These are phyloP conservation scores for Stenchaetothrips biformis DNA, from an alignment of 2,888 invertebrate species.

Conservation along the genomic window DNA sequence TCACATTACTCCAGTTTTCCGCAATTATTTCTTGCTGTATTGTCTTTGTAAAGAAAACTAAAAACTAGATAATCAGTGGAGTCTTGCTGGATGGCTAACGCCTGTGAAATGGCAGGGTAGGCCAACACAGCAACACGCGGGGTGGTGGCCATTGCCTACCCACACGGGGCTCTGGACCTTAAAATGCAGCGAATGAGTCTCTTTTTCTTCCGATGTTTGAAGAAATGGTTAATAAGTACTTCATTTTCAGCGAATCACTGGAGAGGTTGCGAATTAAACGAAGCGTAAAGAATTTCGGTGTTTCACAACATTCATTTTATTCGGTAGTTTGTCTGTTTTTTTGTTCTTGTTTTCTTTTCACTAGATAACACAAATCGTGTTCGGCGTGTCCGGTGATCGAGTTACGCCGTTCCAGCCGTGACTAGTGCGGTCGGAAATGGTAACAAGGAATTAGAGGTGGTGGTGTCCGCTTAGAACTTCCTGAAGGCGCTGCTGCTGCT, in stretches of 20 bases:
- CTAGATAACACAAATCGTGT: not conserved
- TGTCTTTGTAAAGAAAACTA: not conserved
- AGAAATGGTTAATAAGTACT: too few relatives aligned
- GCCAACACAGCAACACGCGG: too few relatives aligned
- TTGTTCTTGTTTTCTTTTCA: not conserved
- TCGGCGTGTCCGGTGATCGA: not conserved
- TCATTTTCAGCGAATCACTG: too few relatives aligned
- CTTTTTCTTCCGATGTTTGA: too few relatives aligned
- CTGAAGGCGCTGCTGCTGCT: not conserved
- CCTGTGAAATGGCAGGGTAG: too few relatives aligned
- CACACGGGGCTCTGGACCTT: too few relatives aligned
- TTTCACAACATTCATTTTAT: not conserved
- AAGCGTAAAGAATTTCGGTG: not conserved
- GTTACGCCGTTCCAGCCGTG: not conserved
- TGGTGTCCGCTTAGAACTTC: not conserved
- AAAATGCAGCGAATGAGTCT: too few relatives aligned
- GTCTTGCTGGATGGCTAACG: too few relatives aligned
- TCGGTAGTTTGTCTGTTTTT: not conserved
- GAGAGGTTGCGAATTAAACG: too few relatives aligned
- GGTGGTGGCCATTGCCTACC: too few relatives aligned
- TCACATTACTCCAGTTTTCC: not conserved
- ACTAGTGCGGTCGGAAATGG: not conserved
- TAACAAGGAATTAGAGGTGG: not conserved
- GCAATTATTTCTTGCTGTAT: not conserved
- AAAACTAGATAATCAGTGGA: not conserved